phyloP scores from a whole-genome alignment of 2,113 vertebrate genomes.

The Choloepus hoffmanni region DNA sequence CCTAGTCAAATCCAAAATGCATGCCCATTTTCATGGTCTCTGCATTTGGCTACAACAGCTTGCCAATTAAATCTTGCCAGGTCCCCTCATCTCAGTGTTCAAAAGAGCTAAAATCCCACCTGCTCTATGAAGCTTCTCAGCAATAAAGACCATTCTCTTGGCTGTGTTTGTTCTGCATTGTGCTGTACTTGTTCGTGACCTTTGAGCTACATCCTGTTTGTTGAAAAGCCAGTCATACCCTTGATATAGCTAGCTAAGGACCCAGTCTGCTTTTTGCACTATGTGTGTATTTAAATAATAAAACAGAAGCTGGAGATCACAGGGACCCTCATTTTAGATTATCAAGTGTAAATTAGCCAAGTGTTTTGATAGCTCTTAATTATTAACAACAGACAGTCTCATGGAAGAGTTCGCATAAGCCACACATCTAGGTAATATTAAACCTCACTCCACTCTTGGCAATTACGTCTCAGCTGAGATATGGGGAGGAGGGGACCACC shows the following conservation, averaged over 20 bases:
- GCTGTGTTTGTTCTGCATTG: background rate
- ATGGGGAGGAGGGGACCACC: background rate
- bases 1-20: background rate
- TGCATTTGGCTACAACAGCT: slow-evolving; percentile 33
- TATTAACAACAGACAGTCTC: slow-evolving; percentile 72
- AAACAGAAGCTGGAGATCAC: slow-evolving; percentile 67
- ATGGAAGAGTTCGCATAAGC: slow-evolving; percentile 42
- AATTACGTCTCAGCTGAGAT: slow-evolving; percentile 44
- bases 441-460: slow-evolving; percentile 52
- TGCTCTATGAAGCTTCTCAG: slow-evolving; percentile 42
- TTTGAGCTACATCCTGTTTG: background rate
- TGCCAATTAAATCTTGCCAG: slow-evolving; percentile 68
- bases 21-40: background rate
- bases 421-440: slow-evolving; percentile 59
- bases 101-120: slow-evolving; percentile 68
- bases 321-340: slow-evolving; percentile 65
- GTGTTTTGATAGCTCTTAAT: slow-evolving; percentile 78
- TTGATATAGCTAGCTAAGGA: background rate
- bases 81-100: background rate
- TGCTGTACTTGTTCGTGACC: background rate
- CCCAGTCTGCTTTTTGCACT: background rate
- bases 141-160: background rate
- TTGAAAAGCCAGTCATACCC: slow-evolving; percentile 11
- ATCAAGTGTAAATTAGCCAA: slow-evolving; percentile 76
- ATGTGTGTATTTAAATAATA: slow-evolving; percentile 64